phyloP scores from a whole-genome alignment of 2,113 vertebrate genomes.

The Corythornis vintsioides region DNA sequence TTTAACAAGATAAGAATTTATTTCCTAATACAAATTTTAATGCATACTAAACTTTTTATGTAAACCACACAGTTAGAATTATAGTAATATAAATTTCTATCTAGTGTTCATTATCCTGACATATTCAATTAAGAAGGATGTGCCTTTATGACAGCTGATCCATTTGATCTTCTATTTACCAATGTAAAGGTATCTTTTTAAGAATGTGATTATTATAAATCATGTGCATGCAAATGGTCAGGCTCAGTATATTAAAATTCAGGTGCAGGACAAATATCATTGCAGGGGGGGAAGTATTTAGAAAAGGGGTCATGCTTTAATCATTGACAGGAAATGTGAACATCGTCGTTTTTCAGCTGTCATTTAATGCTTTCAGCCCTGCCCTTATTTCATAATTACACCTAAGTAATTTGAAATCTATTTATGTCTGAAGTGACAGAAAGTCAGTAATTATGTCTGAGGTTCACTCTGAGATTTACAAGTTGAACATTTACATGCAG shows the following conservation, averaged over 20 bases:
- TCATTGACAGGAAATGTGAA: slow-evolving; percentile 51
- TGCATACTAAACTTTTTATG: neutral
- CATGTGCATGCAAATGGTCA: neutral
- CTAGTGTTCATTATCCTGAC: neutral
- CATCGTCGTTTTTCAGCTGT: slow-evolving; percentile 38
- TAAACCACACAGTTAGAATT: neutral
- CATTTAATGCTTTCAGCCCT: slow-evolving; percentile 50
- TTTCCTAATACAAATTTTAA: neutral
- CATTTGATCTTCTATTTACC: neutral
- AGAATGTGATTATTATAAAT: neutral
- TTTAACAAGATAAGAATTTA: neutral
- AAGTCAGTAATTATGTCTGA: slow-evolving; percentile 55
- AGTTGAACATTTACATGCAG: slow-evolving; percentile 45
- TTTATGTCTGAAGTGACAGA: slow-evolving; percentile 62
- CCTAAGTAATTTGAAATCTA: slow-evolving; percentile 59
- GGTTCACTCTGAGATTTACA: slow-evolving; percentile 45
- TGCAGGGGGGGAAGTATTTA: neutral
- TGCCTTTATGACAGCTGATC: neutral
- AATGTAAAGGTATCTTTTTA: neutral
- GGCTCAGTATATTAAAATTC: slow-evolving; percentile 1
- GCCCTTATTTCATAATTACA: slow-evolving; percentile 65
- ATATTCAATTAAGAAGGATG: neutral
- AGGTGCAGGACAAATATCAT: neutral
- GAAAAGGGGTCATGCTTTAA: slow-evolving; percentile 38
- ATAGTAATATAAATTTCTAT: neutral